Evolutionary conservation across 2,888 invertebrate genomes (phyloP), one percentile per base, ranked within the genome.

Genomic region (Dryococelus australis): DNA sequence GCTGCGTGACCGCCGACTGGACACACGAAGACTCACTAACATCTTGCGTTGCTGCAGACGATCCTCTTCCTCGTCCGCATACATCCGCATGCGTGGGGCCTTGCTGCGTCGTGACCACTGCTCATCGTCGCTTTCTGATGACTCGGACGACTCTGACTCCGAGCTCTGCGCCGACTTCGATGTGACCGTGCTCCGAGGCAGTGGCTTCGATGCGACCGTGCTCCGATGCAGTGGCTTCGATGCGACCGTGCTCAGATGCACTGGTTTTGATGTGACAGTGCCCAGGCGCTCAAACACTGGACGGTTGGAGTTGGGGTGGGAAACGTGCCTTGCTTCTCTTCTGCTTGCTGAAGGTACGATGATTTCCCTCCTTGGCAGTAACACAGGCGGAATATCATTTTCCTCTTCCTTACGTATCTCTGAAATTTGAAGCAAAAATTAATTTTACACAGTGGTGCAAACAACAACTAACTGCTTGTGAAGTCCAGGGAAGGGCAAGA

Each of bases 61-160:
- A 87, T 95, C 94, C 92, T 97, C 96, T 92, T 96, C 96, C 91
- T 97, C 97, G 92, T 97, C 97, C n/a, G 97, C 97, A 92, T 96
- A 96, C 97, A 97, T 97, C 90, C 96, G 93, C 97, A 97, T 97
- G 90, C 96, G 93, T 13, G 96, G 95, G 85, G 94, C 92, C 92
- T 96, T 96, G 86, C 94, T 94, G 90, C 94, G 94, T n/a, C 87
- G 88, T 43, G 88, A 86, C 88, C 87, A 87, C 89, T 92, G 92
- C 0, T 93, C 93, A 87, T 94, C 94, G 89, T 92, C 91, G 86
- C 93, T 92, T 85, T 92, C 91, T n/a, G 90, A 90, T 0, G 53
- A 43, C 13, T n/a, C 28, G 13, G 28, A 79, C 26, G 12, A 51
- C 86, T 84, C 87, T n/a, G 65, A 65, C 8, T n/a, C 65, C 0